Evolutionary conservation across 2,113 vertebrate species (phyloP), one percentile per base, ranked within the genome.

Genomic region (Vidua macroura): DNA sequence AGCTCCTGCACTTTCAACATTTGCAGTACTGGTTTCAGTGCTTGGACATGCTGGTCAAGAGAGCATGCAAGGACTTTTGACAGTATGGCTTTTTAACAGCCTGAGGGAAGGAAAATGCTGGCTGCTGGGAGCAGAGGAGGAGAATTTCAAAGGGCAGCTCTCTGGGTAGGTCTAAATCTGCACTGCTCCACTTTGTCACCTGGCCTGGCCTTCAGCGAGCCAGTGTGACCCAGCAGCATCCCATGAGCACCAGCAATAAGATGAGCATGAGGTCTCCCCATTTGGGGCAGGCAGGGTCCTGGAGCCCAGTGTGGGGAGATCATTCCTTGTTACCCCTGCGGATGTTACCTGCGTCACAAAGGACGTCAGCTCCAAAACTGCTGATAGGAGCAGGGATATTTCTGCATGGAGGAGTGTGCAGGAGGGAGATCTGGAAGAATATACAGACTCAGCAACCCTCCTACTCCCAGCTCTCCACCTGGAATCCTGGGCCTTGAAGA

Each of bases 391-490:
- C 55, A 59, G 80, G 92, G 96, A 96, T 96, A 85, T 95, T 97
- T 96, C 77, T 92, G 58, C 4, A 0, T 93, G 62, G 58, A 91
- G 96, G 97, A 97, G 95, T 92, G 92, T 28, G 81, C 62, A 95
- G 85, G 66, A 75, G 90, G 92, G 62, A 95, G 74, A 97, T 96
- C 77, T 96, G 90, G 59, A 97, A 95, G 96, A 98, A 98, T 96
- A 98, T 51, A 96, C 96, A 96, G 93, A 97, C 87, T 98, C 97
- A 98, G 97, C 97, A 96, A 56, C n/a, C 30, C 7, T 93, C 82
- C 82, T 91, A 81, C 62, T 41, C 15, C 11, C 74, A 75, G 53
- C 46, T 64, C 76, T 90, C 76, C 92, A 94, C 59, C 55, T 86
- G 55, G 72, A 93, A 67, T 78, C 46, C 37, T 53, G 46, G 33